These are phyloP conservation scores for Unio delphinus DNA, from an alignment of 2,888 invertebrate species.

Conservation along the genomic window DNA sequence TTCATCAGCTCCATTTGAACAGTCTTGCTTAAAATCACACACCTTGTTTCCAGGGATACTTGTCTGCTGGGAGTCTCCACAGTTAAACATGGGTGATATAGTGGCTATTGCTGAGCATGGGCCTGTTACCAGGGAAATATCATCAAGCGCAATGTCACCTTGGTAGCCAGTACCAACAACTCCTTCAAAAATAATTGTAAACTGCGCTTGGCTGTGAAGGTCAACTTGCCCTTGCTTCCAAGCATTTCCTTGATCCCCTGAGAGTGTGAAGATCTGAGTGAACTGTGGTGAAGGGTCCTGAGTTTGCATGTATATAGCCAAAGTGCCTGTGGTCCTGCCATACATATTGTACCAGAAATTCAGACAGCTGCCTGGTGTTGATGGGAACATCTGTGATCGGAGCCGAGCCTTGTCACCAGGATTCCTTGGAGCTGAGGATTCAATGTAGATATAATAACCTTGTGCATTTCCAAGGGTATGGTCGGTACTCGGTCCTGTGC, in stretches of 20 bases:
- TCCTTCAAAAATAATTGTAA: slow-evolving; percentile 51
- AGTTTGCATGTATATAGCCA: slow-evolving; percentile 43
- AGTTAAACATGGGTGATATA: slow-evolving; percentile 27
- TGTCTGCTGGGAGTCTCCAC: slow-evolving; percentile 22
- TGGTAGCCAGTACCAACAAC: slow-evolving; percentile 42
- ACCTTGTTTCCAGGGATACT: slow-evolving; percentile 38
- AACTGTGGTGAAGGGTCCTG: slow-evolving; percentile 4
- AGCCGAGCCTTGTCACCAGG: slow-evolving; percentile 76
- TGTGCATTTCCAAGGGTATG: slow-evolving; percentile 48
- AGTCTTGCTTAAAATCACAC: slow-evolving; percentile 61
- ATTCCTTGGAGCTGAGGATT: slow-evolving; percentile 75
- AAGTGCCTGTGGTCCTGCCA: slow-evolving; percentile 43
- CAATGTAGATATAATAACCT: slow-evolving; percentile 75
- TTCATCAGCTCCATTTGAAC: slow-evolving; percentile 57
- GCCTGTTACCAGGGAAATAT: slow-evolving; percentile 45
- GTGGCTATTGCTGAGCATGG: slow-evolving; percentile 37
- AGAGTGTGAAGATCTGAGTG: slow-evolving; percentile 17
- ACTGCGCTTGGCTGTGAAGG: slow-evolving; percentile 33
- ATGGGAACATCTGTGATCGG: slow-evolving; percentile 26
- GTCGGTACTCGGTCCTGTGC: slow-evolving; percentile 57
- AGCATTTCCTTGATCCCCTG: slow-evolving; percentile 44
- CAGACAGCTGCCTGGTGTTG: slow-evolving; percentile 38
- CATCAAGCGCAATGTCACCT: slow-evolving; percentile 63
- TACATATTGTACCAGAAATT: slow-evolving; percentile 62
- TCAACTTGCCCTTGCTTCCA: slow-evolving; percentile 53